Percentiles rank a stretch among this genome's conserved stretches.
These are phyloP conservation scores for Myanophis thanlyinensis DNA, from an alignment of 2,113 vertebrate species.

Conservation along the genomic window DNA sequence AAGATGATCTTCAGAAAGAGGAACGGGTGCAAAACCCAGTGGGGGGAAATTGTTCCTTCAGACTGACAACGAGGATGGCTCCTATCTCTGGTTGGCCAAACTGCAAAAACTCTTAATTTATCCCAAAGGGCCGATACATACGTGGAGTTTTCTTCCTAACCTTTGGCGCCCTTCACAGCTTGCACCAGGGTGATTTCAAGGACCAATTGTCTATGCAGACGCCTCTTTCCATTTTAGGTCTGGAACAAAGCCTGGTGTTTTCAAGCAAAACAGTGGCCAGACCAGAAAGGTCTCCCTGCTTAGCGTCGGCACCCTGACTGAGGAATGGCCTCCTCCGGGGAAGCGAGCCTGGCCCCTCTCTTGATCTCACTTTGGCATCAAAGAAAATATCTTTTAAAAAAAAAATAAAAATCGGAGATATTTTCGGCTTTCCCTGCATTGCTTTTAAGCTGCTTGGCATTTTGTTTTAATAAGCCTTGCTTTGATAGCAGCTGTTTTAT, in stretches of 20 bases:
- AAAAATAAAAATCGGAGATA: background rate
- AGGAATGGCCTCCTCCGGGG: background rate
- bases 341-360: background rate
- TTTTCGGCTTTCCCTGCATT: background rate
- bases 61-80: background rate
- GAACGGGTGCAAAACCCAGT: background rate
- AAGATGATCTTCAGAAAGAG: background rate
- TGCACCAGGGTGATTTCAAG: background rate
- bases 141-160: background rate
- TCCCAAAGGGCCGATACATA: background rate
- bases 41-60: background rate
- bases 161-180: background rate
- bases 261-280: background rate
- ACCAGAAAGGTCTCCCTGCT: background rate
- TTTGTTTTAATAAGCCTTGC: background rate
- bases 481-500: background rate
- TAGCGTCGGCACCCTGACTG: background rate
- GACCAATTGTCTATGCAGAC: background rate
- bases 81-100: background rate
- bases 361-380: background rate
- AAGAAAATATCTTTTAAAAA: background rate
- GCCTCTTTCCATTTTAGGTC: background rate
- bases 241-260: background rate
- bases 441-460: background rate
- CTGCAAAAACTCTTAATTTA: background rate